Percentiles rank a stretch among this genome's conserved stretches.
These are phyloP conservation scores for Nymphalis polychloros DNA, from an alignment of 2,888 invertebrate genomes.

Conservation along the genomic window DNA sequence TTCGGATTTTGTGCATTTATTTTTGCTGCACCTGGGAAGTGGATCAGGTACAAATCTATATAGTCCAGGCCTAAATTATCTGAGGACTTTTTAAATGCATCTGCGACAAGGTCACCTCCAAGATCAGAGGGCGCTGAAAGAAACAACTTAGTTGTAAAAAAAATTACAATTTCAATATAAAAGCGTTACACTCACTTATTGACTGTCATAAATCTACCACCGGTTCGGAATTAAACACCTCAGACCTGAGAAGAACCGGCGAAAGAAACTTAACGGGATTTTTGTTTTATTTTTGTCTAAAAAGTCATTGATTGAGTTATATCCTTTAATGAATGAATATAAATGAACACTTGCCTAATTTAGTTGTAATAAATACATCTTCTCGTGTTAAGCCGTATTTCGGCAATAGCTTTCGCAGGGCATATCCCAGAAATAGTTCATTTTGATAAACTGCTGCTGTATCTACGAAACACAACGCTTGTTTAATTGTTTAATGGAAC, in stretches of 20 bases:
- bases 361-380: constrained; percentile 91
- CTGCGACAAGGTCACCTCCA: constrained; percentile 56
- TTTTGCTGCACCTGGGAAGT: constrained; percentile 89
- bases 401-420: constrained; percentile 84
- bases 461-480: constrained; percentile 74
- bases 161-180: background rate
- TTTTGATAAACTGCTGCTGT: constrained; percentile 90
- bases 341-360: constrained; percentile 82
- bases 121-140: constrained; percentile 56
- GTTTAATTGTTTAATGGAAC: background rate
- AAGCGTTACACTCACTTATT: no score
- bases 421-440: constrained; percentile 85
- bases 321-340: no score
- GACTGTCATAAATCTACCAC: no score
- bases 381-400: constrained; percentile 85
- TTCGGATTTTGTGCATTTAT: constrained; percentile 44
- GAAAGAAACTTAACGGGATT: no score
- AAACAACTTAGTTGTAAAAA: background rate
- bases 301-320: no score
- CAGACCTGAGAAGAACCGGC: no score
- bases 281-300: no score
- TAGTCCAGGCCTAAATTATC: constrained; percentile 84
- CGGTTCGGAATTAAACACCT: no score
- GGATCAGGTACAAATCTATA: constrained; percentile 90
- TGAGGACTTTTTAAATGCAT: constrained; percentile 83